These are phyloP conservation scores for Amblyornis subalaris DNA, from an alignment of 2,113 vertebrate species.

Conservation along the genomic window DNA sequence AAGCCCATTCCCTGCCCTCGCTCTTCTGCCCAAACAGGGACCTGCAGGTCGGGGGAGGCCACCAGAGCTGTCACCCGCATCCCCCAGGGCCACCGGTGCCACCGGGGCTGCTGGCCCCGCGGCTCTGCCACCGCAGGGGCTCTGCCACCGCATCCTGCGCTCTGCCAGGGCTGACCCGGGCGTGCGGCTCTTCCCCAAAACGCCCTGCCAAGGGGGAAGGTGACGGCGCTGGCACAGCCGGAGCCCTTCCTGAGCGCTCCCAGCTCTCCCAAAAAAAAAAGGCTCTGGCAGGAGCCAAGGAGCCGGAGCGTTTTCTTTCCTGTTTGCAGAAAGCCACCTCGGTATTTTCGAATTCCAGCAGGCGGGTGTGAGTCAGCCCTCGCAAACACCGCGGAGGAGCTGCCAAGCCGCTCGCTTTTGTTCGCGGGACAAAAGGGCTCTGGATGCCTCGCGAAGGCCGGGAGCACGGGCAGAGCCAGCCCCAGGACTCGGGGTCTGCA, in stretches of 20 bases:
- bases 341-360: neutral
- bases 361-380: neutral
- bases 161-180: neutral
- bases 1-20: too few relatives aligned
- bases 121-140: too few relatives aligned
- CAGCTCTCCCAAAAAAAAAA: neutral
- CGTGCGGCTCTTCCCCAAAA: rapidly evolving
- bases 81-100: neutral
- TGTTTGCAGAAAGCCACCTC: neutral
- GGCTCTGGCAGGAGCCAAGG: neutral
- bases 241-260: neutral
- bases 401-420: neutral
- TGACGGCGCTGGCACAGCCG: rapidly evolving
- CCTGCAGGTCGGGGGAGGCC: neutral
- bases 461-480: neutral
- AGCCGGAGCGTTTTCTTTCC: neutral
- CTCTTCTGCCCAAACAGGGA: rapidly evolving
- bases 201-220: neutral
- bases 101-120: neutral
- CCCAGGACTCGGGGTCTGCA: rapidly evolving
- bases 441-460: neutral
- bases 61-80: neutral
- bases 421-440: neutral
- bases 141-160: neutral
- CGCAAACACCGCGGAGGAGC: neutral